A percentile compares a stretch with the other conserved stretches of the same genome.
phyloP scores from a whole-genome alignment of 2,888 invertebrate genomes.

The Pegoplata infirma region DNA sequence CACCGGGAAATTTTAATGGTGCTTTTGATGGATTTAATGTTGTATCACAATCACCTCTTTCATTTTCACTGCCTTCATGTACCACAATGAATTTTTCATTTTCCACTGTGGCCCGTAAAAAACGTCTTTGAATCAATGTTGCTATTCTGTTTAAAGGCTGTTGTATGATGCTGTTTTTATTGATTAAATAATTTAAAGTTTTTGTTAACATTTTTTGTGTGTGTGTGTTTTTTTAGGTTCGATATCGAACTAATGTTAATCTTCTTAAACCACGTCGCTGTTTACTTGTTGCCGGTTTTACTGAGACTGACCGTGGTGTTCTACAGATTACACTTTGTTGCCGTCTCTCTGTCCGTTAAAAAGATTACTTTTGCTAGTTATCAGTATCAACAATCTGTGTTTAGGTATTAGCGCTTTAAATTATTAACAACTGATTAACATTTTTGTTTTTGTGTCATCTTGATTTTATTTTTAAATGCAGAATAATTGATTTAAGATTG shows the following conservation, averaged over 20 bases:
- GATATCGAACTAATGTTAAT: background rate
- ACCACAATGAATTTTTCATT: slow-evolving; percentile 68
- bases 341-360: background rate
- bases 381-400: background rate
- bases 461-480: background rate
- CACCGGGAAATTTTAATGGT: slow-evolving; percentile 80
- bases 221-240: background rate
- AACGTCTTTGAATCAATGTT: slow-evolving; percentile 20
- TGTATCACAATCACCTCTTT: background rate
- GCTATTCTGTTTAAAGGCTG: background rate
- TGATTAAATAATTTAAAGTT: slow-evolving; percentile 37
- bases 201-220: slow-evolving; percentile 32
- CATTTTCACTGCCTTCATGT: background rate
- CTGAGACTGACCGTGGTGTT: slow-evolving; percentile 19
- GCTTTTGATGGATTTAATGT: slow-evolving; percentile 70
- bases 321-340: too few species aligned
- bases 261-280: background rate
- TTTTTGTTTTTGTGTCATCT: background rate
- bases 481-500: too few species aligned
- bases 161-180: background rate
- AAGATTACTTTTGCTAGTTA: background rate
- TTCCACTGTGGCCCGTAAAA: slow-evolving; percentile 65
- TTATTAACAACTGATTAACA: slow-evolving; percentile 11
- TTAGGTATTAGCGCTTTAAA: background rate
- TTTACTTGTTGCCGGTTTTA: slow-evolving; percentile 17